These are phyloP conservation scores for Tretioscincus oriximinensis DNA, from an alignment of 2,113 vertebrate genomes.

Conservation along the genomic window DNA sequence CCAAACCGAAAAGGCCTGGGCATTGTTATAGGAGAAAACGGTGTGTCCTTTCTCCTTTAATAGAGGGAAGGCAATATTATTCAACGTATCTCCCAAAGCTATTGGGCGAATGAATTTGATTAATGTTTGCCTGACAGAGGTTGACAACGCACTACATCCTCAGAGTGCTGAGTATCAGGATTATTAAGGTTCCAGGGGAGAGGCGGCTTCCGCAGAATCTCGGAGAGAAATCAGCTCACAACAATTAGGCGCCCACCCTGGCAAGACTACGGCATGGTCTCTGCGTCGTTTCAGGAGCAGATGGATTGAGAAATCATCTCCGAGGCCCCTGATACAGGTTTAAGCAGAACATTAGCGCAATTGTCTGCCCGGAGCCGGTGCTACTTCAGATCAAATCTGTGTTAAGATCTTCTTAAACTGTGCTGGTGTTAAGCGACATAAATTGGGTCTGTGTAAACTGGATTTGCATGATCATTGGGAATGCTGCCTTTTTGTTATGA, in stretches of 20 bases:
- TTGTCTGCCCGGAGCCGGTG: too few relatives aligned
- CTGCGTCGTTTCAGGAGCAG: neutral
- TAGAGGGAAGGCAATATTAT: neutral
- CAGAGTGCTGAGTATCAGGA: conserved; percentile 8
- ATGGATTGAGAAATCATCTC: too few relatives aligned
- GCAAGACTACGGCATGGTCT: neutral
- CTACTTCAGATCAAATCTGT: too few relatives aligned
- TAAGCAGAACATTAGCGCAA: too few relatives aligned
- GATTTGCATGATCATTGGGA: too few relatives aligned
- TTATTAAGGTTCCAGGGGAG: conserved; percentile 2
- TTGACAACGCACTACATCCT: conserved; percentile 16
- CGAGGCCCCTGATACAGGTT: too few relatives aligned
- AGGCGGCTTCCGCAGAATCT: conserved; percentile 18
- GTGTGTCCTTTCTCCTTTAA: neutral
- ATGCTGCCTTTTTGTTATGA: too few relatives aligned
- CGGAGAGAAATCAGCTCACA: neutral
- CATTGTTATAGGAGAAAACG: neutral
- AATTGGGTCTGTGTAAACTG: too few relatives aligned
- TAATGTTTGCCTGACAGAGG: conserved; percentile 23
- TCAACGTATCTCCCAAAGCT: neutral
- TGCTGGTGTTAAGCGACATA: too few relatives aligned
- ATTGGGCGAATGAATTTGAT: neutral
- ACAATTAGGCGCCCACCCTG: neutral
- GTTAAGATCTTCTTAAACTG: too few relatives aligned
- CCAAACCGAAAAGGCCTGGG: too few relatives aligned